Conservation (phyloP, 2,888 invertebrate genomes). For the Pammene aurita region DNA sequence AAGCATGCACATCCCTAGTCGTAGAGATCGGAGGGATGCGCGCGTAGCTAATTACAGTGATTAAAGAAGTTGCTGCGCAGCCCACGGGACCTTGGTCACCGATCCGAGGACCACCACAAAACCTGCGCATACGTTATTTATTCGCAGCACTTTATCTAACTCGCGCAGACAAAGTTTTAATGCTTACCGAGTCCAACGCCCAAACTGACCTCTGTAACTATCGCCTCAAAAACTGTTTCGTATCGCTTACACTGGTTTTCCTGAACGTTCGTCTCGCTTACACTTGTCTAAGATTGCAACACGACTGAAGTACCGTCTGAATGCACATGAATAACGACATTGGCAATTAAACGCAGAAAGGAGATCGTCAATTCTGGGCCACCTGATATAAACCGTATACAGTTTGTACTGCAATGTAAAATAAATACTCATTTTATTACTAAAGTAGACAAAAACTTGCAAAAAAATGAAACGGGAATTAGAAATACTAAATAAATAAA, state of each 20-base stretch:
- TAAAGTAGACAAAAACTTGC: no score
- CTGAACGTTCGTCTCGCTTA: no score
- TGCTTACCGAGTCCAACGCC: neutral
- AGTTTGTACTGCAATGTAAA: no score
- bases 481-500: no score
- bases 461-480: no score
- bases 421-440: no score
- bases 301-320: conserved; percentile 46
- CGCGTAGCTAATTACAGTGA: conserved; percentile 74
- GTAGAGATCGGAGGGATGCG: conserved; percentile 58
- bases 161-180: conserved; percentile 43
- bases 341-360: conserved; percentile 54
- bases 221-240: neutral
- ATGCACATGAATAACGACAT: conserved; percentile 54
- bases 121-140: conserved; percentile 52
- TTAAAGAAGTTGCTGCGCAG: conserved; percentile 63
- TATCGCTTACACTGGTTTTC: no score
- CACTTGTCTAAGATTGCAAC: neutral
- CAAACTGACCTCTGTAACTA: neutral
- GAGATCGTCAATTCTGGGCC: no score
- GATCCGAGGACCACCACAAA: conserved; percentile 61
- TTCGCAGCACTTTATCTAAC: conserved; percentile 54
- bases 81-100: conserved; percentile 64
- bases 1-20: conserved; percentile 48
- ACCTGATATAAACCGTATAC: no score